phyloP scores from a whole-genome alignment of 2,888 invertebrate species.

The Dascillus cervinus region DNA sequence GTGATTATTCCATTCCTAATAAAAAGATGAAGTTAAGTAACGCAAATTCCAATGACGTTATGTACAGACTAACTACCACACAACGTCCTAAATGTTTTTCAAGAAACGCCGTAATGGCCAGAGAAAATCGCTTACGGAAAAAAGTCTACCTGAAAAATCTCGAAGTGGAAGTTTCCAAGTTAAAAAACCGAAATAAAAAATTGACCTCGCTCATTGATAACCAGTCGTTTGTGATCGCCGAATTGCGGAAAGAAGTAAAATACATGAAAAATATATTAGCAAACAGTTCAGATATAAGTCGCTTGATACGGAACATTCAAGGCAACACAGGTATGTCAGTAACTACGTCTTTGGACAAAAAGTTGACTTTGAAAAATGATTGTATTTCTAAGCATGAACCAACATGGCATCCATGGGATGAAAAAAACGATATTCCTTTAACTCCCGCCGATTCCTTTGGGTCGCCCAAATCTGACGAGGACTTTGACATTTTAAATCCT shows the following conservation, averaged over 20 bases:
- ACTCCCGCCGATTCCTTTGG: not conserved
- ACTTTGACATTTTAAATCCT: too few relatives aligned
- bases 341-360: slow-evolving; percentile 33
- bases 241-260: slow-evolving; percentile 46
- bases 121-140: slow-evolving; percentile 54
- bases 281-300: slow-evolving; percentile 47
- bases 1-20: not conserved
- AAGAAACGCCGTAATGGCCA: slow-evolving; percentile 54
- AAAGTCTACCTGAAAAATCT: slow-evolving; percentile 51
- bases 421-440: slow-evolving; percentile 2
- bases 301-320: slow-evolving; percentile 44
- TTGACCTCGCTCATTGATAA: slow-evolving; percentile 41
- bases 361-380: slow-evolving; percentile 15
- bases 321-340: slow-evolving; percentile 36
- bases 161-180: slow-evolving; percentile 44
- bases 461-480: not conserved
- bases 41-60: slow-evolving; percentile 16
- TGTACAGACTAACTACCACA: too few relatives aligned
- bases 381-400: slow-evolving; percentile 16
- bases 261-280: slow-evolving; percentile 49
- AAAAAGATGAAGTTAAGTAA: not conserved
- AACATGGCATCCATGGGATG: slow-evolving; percentile 23
- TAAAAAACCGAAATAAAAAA: slow-evolving; percentile 43
- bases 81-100: slow-evolving; percentile 42
- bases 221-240: slow-evolving; percentile 43